Percentiles rank a stretch among this genome's conserved stretches.
These are phyloP conservation scores for Amiota mariae DNA, from an alignment of 2,888 invertebrate species.

Conservation along the genomic window DNA sequence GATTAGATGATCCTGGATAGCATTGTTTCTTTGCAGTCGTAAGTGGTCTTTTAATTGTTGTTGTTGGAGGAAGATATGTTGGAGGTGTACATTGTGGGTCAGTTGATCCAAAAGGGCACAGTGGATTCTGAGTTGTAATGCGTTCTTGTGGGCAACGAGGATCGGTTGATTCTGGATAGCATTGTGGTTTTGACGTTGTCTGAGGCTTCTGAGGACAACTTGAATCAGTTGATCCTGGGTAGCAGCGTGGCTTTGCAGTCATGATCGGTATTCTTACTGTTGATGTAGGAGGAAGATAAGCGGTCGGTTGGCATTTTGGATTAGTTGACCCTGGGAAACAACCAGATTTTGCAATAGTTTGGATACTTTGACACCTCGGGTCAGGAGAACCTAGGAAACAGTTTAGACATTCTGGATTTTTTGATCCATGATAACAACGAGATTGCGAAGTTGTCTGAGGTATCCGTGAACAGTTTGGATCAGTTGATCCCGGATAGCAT, in stretches of 20 bases:
- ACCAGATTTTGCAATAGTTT: too few relatives aligned
- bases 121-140: constrained; percentile 51
- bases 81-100: constrained; percentile 36
- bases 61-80: constrained; percentile 46
- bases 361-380: too few relatives aligned
- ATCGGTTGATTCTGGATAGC: constrained; percentile 48
- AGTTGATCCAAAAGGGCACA: constrained; percentile 68
- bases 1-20: constrained; percentile 67
- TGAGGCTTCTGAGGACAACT: constrained; percentile 23
- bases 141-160: constrained; percentile 54
- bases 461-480: constrained; percentile 55
- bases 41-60: constrained; percentile 33
- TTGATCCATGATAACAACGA: constrained; percentile 65
- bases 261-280: constrained; percentile 42
- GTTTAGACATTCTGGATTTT: too few relatives aligned
- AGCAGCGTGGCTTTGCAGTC: constrained; percentile 44
- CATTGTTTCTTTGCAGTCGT: constrained; percentile 28
- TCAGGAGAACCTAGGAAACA: too few relatives aligned
- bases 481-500: constrained; percentile 43
- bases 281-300: constrained; percentile 56
- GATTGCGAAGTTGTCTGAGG: constrained; percentile 45
- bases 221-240: constrained; percentile 58
- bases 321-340: too few relatives aligned
- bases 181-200: constrained; percentile 32
- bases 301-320: too few relatives aligned